Evolutionary conservation across 1,140 invertebrate genomes (phyloP).

Genomic region (Phenacoccus solenopsis): DNA sequence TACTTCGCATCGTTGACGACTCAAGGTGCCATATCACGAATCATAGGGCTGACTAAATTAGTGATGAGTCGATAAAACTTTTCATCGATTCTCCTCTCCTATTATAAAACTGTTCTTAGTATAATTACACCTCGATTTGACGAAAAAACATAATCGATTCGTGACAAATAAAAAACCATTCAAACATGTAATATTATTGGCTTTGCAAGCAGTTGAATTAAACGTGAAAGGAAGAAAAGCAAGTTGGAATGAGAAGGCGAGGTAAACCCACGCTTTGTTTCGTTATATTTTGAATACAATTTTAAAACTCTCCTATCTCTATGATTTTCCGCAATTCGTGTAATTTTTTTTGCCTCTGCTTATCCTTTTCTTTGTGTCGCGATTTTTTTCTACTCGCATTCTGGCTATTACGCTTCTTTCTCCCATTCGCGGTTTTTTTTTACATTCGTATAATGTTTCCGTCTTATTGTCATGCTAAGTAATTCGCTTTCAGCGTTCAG

Average conservation of each 20-base stretch:
- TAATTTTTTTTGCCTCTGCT: not conserved
- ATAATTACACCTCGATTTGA: no score
- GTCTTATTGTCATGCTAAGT: conserved; percentile 1
- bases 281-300: not conserved
- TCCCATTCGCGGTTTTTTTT: not conserved
- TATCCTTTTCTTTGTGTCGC: not conserved
- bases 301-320: not conserved
- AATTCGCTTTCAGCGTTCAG: not conserved
- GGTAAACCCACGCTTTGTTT: not conserved
- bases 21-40: not conserved
- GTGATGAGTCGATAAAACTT: not conserved
- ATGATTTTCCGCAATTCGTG: not conserved
- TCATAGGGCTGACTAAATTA: not conserved
- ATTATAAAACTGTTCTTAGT: no score
- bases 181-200: no score
- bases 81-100: no score
- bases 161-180: no score
- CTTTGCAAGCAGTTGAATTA: no score
- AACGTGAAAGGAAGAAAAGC: no score
- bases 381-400: not conserved
- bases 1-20: not conserved
- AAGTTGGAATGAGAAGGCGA: no score
- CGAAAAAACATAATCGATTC: no score
- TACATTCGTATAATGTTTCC: not conserved
- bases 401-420: not conserved